Evolutionary conservation across 2,888 invertebrate species (phyloP), one percentile per base, ranked within the genome.

Genomic region (Andrena trimmerana): DNA sequence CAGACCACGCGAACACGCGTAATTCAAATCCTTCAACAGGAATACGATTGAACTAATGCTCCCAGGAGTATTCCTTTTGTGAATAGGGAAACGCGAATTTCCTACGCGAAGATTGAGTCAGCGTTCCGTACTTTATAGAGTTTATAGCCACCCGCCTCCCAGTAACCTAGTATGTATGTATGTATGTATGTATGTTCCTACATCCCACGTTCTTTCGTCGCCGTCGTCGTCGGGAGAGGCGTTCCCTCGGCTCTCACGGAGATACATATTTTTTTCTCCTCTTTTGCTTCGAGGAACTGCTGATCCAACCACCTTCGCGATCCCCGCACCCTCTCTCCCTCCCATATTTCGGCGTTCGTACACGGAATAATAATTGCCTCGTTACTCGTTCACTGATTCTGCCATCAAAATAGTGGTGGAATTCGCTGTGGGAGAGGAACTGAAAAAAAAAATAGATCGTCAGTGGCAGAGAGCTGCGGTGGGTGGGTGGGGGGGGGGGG

Each of bases 21-120:
- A 70, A 85, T 74, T 79, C 66, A 74, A 71, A 81, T 71, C 16
- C 42, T n/a, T 20, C 48, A 10, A 36, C 6, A 16, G 54, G 48
- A 75, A 76, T 70, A 66, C 67, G 59, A 79, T 76, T 59, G 72
- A 62, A 59, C 50, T 65, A 80, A 83, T 54, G 57, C 81, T 54
- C 76, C 65, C 27, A 42, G 65, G 72, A 52, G 33, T 70, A 57
- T 71, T 54, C 72, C 78, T 59, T 73, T 80, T 66, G 78, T 69
- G 69, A 70, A 81, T 78, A 76, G 78, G 66, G 36, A 83, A 70
- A 81, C 54, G 48, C 50, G 36, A 72, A 42, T 75, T 78, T 79
- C 65, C 81, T 33, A 59, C 57, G 27, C 48, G 67, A 75, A 82
- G 71, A 82, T 87, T 78, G 81, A 76, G 68, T 87, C 81, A 86